These are phyloP conservation scores for Sporophila hypoxantha DNA, from an alignment of 2,113 vertebrate genomes.

Conservation along the genomic window DNA sequence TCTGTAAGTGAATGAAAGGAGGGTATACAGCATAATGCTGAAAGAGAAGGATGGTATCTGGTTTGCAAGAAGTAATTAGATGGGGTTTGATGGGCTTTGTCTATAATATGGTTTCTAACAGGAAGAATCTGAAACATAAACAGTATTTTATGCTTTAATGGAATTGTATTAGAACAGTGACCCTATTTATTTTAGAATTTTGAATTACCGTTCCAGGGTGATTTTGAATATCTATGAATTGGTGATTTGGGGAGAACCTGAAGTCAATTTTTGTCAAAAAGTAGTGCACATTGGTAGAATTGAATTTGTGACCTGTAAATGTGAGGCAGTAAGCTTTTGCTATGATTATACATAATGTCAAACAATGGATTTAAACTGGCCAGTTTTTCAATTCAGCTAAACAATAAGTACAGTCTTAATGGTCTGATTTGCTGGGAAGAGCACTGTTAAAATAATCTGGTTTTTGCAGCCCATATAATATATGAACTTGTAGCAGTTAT, in stretches of 20 bases:
- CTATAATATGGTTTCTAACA: not conserved
- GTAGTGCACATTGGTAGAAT: constrained; percentile 29
- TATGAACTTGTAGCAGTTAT: constrained; percentile 45
- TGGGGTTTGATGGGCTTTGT: not conserved
- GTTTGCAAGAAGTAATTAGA: not conserved
- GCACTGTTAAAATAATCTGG: constrained; percentile 51
- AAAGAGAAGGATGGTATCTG: not conserved
- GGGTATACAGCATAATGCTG: not conserved
- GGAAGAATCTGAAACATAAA: not conserved
- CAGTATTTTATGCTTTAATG: not conserved
- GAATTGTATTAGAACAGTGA: not conserved
- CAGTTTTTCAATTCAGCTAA: constrained; percentile 53
- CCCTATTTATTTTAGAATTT: not conserved
- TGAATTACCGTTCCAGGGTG: not conserved
- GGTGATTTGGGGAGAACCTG: not conserved
- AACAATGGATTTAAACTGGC: constrained; percentile 50
- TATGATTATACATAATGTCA: constrained; percentile 20
- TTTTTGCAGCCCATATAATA: constrained; percentile 56
- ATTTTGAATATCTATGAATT: not conserved
- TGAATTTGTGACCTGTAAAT: constrained; percentile 29
- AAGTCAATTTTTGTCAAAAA: not conserved
- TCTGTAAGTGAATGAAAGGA: not conserved
- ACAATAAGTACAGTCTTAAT: constrained; percentile 60
- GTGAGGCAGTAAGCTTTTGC: constrained; percentile 38
- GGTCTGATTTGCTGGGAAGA: constrained; percentile 60